phyloP scores from a whole-genome alignment of 2,888 invertebrate genomes.

The Portevinia maculata region DNA sequence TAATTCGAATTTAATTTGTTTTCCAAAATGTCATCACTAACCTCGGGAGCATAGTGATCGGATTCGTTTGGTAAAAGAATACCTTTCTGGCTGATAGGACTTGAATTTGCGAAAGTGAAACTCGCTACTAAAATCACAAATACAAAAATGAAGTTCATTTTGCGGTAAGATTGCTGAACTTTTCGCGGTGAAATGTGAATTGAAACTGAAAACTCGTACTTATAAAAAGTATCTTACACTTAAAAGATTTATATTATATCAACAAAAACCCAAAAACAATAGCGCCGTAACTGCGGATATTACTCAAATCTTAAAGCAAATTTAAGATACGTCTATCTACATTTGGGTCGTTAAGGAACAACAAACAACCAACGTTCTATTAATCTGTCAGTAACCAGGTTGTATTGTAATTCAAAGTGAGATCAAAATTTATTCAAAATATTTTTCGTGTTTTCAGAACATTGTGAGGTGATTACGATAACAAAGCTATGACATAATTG shows the following conservation, averaged over 20 bases:
- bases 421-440: neutral
- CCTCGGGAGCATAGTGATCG: neutral
- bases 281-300: neutral
- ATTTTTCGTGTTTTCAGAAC: too few relatives aligned
- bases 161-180: neutral
- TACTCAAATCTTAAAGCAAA: neutral
- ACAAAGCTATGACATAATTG: too few relatives aligned
- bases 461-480: too few relatives aligned
- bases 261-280: neutral
- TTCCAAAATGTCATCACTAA: neutral
- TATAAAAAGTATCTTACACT: neutral
- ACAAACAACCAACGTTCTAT: too few relatives aligned
- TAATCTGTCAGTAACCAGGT: too few relatives aligned
- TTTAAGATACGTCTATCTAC: neutral
- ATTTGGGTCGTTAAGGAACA: too few relatives aligned
- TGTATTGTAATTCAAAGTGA: neutral
- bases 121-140: neutral
- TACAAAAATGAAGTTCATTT: neutral
- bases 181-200: neutral
- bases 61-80: neutral
- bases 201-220: neutral
- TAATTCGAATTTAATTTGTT: neutral
- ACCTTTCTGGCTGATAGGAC: neutral
- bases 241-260: neutral
- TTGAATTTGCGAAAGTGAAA: neutral